Percentiles rank a stretch among this genome's conserved stretches.
Conservation (phyloP, 2,888 invertebrate genomes). For the Orchesellides sinensis region DNA sequence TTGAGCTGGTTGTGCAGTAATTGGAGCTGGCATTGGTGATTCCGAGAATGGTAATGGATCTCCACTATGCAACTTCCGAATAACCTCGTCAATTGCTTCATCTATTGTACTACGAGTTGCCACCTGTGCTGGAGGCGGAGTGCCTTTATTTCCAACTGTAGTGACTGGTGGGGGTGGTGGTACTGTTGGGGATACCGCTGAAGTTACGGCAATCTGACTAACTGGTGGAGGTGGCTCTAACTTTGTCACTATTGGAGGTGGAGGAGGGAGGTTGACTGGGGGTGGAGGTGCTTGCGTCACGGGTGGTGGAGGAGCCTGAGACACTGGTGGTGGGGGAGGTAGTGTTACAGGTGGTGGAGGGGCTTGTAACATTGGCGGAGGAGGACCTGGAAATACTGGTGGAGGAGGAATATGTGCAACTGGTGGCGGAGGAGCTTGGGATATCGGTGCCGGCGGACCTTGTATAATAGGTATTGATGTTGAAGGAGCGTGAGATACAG, state of each 20-base stretch:
- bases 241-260: neutral
- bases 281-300: neutral
- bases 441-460: no score
- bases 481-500: no score
- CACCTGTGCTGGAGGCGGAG: constrained; percentile 43
- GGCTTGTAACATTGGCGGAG: constrained; percentile 28
- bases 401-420: neutral
- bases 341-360: constrained; percentile 22
- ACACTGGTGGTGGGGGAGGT: constrained; percentile 1
- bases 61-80: constrained; percentile 78
- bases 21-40: constrained; percentile 35
- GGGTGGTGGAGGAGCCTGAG: neutral
- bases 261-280: neutral
- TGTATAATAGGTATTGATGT: no score
- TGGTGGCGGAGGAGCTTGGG: constrained; percentile 14
- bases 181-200: neutral
- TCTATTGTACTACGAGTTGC: constrained; percentile 87
- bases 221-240: neutral
- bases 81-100: constrained; percentile 93
- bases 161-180: neutral
- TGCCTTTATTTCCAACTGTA: constrained; percentile 74
- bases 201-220: neutral
- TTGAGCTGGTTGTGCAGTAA: constrained; percentile 24
- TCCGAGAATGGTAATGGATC: constrained; percentile 39
- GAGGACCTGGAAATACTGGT: neutral